Evolutionary conservation across 2,888 invertebrate genomes (phyloP).

Genomic region (Caenorhabditis zanzibari): DNA sequence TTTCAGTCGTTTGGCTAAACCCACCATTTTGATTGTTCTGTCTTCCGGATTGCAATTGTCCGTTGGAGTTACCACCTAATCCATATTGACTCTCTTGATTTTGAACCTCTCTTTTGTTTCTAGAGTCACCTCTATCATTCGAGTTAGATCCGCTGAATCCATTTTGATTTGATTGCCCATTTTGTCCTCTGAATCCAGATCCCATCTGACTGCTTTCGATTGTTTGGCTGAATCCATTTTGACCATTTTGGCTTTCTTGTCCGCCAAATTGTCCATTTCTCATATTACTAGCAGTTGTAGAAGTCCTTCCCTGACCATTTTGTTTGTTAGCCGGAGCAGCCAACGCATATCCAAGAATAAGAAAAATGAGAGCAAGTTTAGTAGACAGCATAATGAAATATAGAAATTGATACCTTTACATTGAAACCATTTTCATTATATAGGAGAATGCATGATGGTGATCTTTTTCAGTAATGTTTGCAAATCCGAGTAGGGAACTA

Average conservation of each 20-base stretch:
- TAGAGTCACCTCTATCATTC: no score
- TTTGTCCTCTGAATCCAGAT: no score
- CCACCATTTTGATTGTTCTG: no score
- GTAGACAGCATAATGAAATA: slow-evolving; percentile 2
- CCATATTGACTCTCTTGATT: no score
- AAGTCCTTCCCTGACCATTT: background rate
- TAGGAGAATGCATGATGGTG: slow-evolving; percentile 16
- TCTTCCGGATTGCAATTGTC: no score
- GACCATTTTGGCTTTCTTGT: no score
- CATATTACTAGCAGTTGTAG: background rate
- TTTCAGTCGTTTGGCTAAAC: no score
- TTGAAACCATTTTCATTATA: background rate
- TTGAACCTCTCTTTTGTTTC: no score
- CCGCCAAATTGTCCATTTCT: no score
- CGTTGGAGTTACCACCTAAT: no score
- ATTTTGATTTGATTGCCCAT: background rate
- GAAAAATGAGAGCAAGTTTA: slow-evolving; percentile 3
- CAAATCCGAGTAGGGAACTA: slow-evolving; percentile 29
- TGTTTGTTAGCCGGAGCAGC: slow-evolving; percentile 14
- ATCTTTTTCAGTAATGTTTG: slow-evolving; percentile 39
- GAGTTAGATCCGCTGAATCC: no score
- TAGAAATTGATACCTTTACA: slow-evolving; percentile 20
- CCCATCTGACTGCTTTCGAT: no score
- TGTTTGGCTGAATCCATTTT: background rate
- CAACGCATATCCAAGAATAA: slow-evolving; percentile 1